Evolutionary conservation across 2,888 invertebrate genomes (phyloP).

Genomic region (Cryptocephalus primarius): DNA sequence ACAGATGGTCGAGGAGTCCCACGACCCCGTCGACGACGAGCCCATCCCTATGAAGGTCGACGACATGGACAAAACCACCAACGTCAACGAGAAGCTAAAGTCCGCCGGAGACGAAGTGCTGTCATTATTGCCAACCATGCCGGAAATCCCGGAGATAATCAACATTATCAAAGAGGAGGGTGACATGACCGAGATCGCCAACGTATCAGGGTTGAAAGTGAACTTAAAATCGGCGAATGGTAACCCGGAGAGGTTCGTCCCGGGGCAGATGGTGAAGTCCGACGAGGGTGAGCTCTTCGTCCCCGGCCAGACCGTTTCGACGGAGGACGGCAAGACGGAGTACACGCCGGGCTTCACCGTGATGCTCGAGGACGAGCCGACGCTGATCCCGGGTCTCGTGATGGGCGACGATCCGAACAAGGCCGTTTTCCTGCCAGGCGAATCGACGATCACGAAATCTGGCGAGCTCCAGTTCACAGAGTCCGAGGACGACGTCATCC

Average conservation of each 20-base stretch:
- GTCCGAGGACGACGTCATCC: slow-evolving; percentile 37
- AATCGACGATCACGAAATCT: slow-evolving; percentile 32
- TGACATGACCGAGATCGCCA: slow-evolving; percentile 46
- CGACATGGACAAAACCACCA: slow-evolving; percentile 47
- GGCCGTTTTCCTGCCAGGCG: slow-evolving; percentile 35
- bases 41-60: slow-evolving; percentile 37
- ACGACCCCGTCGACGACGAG: slow-evolving; percentile 38
- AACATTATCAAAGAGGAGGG: slow-evolving; percentile 49
- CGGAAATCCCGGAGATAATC: slow-evolving; percentile 52
- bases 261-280: slow-evolving; percentile 61
- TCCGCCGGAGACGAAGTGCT: slow-evolving; percentile 42
- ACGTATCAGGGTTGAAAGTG: slow-evolving; percentile 49
- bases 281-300: slow-evolving; percentile 42
- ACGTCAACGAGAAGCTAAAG: slow-evolving; percentile 49
- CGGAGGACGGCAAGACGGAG: slow-evolving; percentile 57
- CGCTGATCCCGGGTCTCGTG: slow-evolving; percentile 70
- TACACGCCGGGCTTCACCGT: slow-evolving; percentile 73
- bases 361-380: slow-evolving; percentile 65
- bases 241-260: slow-evolving; percentile 57
- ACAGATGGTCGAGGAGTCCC: slow-evolving; percentile 29
- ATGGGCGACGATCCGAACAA: slow-evolving; percentile 48
- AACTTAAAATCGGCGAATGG: slow-evolving; percentile 35
- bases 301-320: slow-evolving; percentile 66
- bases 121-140: slow-evolving; percentile 48
- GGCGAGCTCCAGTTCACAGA: slow-evolving; percentile 34